A percentile compares a stretch with the other conserved stretches of the same genome.
phyloP scores from a whole-genome alignment of 2,888 invertebrate genomes.

The Orchesella flavescens region DNA sequence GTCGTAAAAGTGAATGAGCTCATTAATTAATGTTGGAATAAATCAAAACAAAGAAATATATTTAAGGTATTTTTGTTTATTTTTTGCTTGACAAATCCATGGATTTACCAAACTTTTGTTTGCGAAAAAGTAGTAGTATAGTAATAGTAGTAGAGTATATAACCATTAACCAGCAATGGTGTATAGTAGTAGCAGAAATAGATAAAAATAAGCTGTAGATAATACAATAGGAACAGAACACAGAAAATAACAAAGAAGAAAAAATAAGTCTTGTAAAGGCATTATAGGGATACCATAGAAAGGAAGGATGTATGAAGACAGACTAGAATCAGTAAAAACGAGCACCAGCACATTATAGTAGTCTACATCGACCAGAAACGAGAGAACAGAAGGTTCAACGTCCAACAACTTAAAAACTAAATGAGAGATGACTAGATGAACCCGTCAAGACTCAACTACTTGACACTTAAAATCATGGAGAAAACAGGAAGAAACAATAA shows the following conservation, averaged over 20 bases:
- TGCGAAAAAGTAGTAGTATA: neutral
- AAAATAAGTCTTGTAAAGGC: neutral
- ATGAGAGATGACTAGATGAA: conserved; percentile 45
- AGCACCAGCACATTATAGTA: neutral
- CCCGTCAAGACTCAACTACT: conserved; percentile 22
- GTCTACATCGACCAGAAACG: neutral
- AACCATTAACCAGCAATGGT: conserved; percentile 53
- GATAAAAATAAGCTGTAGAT: conserved; percentile 21
- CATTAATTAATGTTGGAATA: no score
- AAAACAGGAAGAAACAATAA: neutral
- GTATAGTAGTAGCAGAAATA: conserved; percentile 10
- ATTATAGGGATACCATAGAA: neutral
- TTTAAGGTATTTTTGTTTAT: neutral
- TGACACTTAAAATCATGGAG: neutral
- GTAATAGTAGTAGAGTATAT: neutral
- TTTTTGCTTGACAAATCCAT: conserved; percentile 2
- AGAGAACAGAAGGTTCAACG: neutral
- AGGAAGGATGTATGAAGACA: neutral
- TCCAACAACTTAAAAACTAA: conserved; percentile 2
- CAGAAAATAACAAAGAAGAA: neutral
- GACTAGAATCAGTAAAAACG: no score
- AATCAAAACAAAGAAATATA: no score
- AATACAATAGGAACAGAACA: conserved; percentile 21
- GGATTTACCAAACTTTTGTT: neutral
- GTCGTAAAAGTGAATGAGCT: no score